Percentiles rank a stretch among this genome's conserved stretches.
Conservation (phyloP, 2,113 vertebrate genomes). For the Aspidoscelis tigris region DNA sequence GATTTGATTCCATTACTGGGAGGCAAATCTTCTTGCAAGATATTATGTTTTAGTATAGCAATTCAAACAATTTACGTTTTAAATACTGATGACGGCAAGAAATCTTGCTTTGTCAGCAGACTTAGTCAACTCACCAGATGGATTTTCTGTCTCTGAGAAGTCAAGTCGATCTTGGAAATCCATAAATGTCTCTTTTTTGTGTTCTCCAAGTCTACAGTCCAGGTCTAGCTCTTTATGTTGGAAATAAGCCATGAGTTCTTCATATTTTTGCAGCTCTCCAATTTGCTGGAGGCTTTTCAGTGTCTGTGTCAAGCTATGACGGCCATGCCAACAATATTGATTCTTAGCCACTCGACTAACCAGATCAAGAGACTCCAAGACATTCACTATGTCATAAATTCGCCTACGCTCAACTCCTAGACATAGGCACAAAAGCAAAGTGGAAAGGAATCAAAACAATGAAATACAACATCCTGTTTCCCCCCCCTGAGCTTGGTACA, state of each 20-base stretch:
- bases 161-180: constrained; percentile 71
- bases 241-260: constrained; percentile 82
- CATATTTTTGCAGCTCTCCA: constrained; percentile 86
- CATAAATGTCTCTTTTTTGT: constrained; percentile 60
- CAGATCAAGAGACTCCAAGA: constrained; percentile 89
- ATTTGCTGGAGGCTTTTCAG: constrained; percentile 82
- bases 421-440: constrained; percentile 25
- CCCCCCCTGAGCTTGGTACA: not conserved
- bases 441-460: not conserved
- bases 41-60: not conserved
- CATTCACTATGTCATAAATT: constrained; percentile 95
- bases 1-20: not conserved
- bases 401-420: constrained; percentile 91
- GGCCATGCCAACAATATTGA: constrained; percentile 92
- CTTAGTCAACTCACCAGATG: constrained; percentile 76
- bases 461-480: no score
- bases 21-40: not conserved
- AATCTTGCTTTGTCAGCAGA: not conserved
- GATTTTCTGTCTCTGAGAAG: constrained; percentile 73
- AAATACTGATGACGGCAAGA: not conserved
- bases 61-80: not conserved
- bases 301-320: constrained; percentile 82
- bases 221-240: constrained; percentile 74
- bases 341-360: constrained; percentile 95
- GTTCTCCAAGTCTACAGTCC: constrained; percentile 64